phyloP scores from a whole-genome alignment of 2,797 vertebrate species.

The Paguma larvata region DNA sequence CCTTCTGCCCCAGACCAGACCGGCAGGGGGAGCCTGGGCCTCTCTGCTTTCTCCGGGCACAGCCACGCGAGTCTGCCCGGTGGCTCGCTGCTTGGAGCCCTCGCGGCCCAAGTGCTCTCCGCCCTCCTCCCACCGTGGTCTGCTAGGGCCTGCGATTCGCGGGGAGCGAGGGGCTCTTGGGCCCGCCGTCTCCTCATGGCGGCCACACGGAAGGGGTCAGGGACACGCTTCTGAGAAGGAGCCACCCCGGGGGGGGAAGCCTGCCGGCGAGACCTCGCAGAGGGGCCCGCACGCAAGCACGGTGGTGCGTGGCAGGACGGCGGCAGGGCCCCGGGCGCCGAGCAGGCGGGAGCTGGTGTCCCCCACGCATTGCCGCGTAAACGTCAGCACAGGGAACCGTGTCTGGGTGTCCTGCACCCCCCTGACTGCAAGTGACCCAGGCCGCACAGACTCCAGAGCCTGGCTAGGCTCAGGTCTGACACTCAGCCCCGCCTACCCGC shows the following conservation, averaged over 20 bases:
- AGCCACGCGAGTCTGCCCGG: neutral
- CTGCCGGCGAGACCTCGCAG: neutral
- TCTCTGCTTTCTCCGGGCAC: neutral
- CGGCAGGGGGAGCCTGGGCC: neutral
- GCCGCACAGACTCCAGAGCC: neutral
- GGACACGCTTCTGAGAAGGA: neutral
- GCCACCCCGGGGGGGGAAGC: neutral
- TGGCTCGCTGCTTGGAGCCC: accelerated
- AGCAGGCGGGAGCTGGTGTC: neutral
- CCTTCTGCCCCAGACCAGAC: neutral
- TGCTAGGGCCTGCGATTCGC: neutral
- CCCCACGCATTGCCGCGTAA: neutral
- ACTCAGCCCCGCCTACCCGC: neutral
- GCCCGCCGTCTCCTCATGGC: neutral
- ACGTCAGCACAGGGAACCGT: neutral
- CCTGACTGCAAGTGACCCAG: accelerated
- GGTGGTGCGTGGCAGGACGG: accelerated
- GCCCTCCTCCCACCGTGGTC: neutral
- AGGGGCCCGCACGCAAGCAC: accelerated
- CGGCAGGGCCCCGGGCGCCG: neutral
- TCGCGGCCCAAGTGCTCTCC: neutral
- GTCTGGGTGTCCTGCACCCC: accelerated
- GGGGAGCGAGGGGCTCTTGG: neutral
- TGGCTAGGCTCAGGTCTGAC: neutral
- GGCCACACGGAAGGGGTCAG: neutral